Percentiles rank a stretch among this genome's conserved stretches.
Conservation (phyloP, 2,888 invertebrate genomes). For the Drosophila ustulata region DNA sequence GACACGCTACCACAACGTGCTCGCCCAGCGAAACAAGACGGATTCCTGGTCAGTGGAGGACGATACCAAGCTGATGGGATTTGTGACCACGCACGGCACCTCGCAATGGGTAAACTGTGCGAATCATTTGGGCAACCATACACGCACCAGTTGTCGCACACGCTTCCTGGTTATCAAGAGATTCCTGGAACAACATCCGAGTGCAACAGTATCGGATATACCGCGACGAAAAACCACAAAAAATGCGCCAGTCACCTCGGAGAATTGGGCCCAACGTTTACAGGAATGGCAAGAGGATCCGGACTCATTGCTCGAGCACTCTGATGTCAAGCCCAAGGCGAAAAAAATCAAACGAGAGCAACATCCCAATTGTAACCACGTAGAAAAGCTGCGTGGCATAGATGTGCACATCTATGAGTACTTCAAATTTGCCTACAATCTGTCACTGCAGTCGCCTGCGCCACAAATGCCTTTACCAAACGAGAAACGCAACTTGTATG, state of each 20-base stretch:
- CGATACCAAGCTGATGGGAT: slow-evolving; percentile 87
- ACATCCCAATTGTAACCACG: slow-evolving; percentile 24
- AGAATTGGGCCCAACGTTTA: slow-evolving; percentile 82
- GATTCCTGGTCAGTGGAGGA: slow-evolving; percentile 88
- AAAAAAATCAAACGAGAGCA: slow-evolving; percentile 6
- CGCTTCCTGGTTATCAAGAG: slow-evolving; percentile 86
- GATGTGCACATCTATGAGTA: slow-evolving; percentile 69
- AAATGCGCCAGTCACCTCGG: slow-evolving; percentile 61
- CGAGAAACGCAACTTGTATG: slow-evolving; percentile 25
- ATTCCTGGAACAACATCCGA: slow-evolving; percentile 86
- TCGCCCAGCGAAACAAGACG: slow-evolving; percentile 81
- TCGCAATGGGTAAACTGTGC: slow-evolving; percentile 86
- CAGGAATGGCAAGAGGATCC: slow-evolving; percentile 63
- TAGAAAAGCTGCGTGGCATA: slow-evolving; percentile 42
- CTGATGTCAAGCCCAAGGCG: neutral
- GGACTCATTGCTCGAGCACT: slow-evolving; percentile 18
- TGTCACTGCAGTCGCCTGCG: slow-evolving; percentile 42
- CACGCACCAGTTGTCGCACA: slow-evolving; percentile 87
- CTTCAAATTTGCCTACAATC: slow-evolving; percentile 82
- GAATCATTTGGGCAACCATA: slow-evolving; percentile 86
- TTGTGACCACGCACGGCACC: slow-evolving; percentile 86
- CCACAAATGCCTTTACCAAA: slow-evolving; percentile 27
- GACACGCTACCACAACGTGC: slow-evolving; percentile 87
- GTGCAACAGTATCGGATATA: slow-evolving; percentile 74
- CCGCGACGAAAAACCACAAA: slow-evolving; percentile 72